Evolutionary conservation across 2,113 vertebrate species (phyloP), one percentile per base, ranked within the genome.

Genomic region (Odocoileus virginianus): DNA sequence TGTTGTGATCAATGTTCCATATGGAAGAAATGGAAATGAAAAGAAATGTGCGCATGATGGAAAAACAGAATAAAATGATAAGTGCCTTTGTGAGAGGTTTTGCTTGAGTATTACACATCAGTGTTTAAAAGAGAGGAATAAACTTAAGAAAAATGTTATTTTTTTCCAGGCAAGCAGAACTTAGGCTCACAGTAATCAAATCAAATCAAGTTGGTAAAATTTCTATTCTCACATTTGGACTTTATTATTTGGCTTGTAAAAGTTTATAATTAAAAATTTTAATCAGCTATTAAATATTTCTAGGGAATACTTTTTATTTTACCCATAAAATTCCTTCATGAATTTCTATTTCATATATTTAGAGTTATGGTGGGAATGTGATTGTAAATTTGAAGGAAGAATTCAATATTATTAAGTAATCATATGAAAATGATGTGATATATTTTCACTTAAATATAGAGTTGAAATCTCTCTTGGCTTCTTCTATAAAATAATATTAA

Each of bases 291-390:
- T 61, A 33, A 58, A 52, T 64, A 86, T 94, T 82, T 95, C 90
- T 92, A 96, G 55, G 19, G 36, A 64, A 83, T 67, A 82, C 30
- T 88, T 90, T 93, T 83, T 94, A 43, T 93, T 97, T 94, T 78
- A 91, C 28, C 21, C 30, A 45, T 87, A 74, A 91, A 76, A 84
- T 67, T 28, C 60, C 43, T 89, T 91, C 33, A 61, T 84, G 50
- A 64, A 76, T 82, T 96, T 94, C 89, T 83, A 61, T 94, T 92
- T 95, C 87, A 90, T 86, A 17, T 57, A 88, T 91, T 91, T 84
- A 79, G 23, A 84, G n/a, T 88, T 54, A 90, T 61, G 58, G 57
- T 92, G 55, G 96, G 33, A 87, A 93, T 93, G 81, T 87, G 89
- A 89, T 45, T 79, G 61, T 76, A 94, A 94, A 91, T 76, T 55